A percentile compares a stretch with the other conserved stretches of the same genome.
Evolutionary conservation across 2,888 invertebrate genomes (phyloP).

Genomic region (Callyntrura sp.): DNA sequence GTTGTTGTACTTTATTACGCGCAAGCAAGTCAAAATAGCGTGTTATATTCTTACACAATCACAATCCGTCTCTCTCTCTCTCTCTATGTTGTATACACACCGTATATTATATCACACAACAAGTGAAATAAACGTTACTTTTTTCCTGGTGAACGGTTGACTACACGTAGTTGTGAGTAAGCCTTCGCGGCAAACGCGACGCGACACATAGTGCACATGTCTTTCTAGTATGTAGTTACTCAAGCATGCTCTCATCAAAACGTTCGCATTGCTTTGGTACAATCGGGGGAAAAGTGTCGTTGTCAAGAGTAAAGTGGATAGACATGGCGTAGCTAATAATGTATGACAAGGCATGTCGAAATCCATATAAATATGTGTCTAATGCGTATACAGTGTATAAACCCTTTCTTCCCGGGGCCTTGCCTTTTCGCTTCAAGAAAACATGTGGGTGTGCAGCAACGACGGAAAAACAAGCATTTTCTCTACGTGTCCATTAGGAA

Average conservation of each 20-base stretch:
- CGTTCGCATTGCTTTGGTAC: neutral
- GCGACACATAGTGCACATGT: neutral
- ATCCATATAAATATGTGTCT: conserved; percentile 47
- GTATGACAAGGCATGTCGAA: conserved; percentile 54
- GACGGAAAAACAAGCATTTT: neutral
- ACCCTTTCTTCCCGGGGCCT: conserved; percentile 17
- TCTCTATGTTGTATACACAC: neutral
- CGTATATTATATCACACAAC: neutral
- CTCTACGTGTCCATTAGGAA: neutral
- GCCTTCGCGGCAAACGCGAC: too few relatives aligned
- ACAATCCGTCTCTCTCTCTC: neutral
- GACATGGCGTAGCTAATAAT: conserved; percentile 64
- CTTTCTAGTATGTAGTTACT: neutral
- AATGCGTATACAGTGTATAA: conserved; percentile 10
- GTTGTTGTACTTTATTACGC: conserved; percentile 43
- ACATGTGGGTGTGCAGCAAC: conserved; percentile 19
- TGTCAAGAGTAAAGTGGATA: conserved; percentile 50
- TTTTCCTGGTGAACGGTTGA: conserved; percentile 53
- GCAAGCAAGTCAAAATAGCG: conserved; percentile 15
- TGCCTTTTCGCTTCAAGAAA: conserved; percentile 30
- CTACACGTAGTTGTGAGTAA: conserved; percentile 17
- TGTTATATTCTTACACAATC: conserved; percentile 33
- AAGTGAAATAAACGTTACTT: conserved; percentile 43
- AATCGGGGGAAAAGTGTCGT: conserved; percentile 42
- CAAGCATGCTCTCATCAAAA: conserved; percentile 13